Base-by-base conservation (phyloP, 2,888 invertebrate species). In the Orgyia antiqua region DNA sequence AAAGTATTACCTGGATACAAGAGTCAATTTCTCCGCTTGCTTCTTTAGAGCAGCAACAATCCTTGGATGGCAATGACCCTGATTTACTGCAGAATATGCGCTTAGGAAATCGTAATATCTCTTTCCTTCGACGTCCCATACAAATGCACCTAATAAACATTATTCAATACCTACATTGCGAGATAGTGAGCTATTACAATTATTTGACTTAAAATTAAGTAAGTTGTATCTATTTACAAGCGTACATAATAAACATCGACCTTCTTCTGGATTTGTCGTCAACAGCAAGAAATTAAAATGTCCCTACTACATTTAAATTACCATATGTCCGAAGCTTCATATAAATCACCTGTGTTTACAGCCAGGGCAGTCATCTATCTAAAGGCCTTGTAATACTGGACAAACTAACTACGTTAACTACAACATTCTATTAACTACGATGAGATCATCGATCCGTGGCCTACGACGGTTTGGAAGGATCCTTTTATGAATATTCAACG, bases 71-170 rank as follows among this genome's bases (percentile, higher is more conserved):
- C 95, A 94, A 67, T 97, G 97, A 0, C 97, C 97, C 73, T 97
- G 98, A 83, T 98, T 98, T 9, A 98, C 94, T 0, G 98, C 97
- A 5, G 97, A 97, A 74, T 97, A 98, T 1, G 97, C 97, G 63
- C 96, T 95, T 37, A 98, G 86, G 73, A 96, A 98, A 75, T 98
- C 98, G 57, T 90, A 96, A 71, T 98, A 98, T 42, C 89, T 90
- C 63, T 93, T 94, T 6, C 96, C 97, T 62, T 98, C 97, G 5
- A 97, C 93, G 66, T 98, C 98, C 97, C 97, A 98, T 39, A 98
- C 92, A 67, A 89, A 92, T 4, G 94, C 91, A 34, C 98, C 96
- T 93, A 62, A 10, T 66, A 62, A 33, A 17, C n/a, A n/a, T 9
- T 12, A 15, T 7, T 13, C 4, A 5, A 17, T 17, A 5, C 4